phyloP scores from a whole-genome alignment of 2,113 vertebrate genomes.

The Podocnemis expansa region DNA sequence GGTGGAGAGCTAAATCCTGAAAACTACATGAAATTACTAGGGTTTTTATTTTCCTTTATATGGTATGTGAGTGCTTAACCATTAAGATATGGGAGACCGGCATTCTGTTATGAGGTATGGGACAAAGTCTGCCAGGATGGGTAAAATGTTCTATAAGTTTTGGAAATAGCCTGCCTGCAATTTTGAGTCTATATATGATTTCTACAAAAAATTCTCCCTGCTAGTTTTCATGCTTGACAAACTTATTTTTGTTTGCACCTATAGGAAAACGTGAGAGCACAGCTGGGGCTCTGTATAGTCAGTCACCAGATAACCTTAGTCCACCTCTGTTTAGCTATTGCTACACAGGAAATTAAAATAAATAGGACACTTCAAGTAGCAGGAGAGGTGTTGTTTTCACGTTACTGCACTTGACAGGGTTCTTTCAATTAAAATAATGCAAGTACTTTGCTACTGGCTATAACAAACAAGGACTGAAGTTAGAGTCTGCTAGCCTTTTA shows the following conservation, averaged over 20 bases:
- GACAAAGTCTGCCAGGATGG: neutral
- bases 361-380: neutral
- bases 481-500: neutral
- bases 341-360: neutral
- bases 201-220: neutral
- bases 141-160: neutral
- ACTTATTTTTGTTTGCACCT: neutral
- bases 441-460: neutral
- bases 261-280: neutral
- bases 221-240: no score
- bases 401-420: neutral
- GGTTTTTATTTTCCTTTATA: neutral
- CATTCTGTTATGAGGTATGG: rapidly evolving
- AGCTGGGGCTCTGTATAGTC: neutral
- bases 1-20: no score
- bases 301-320: neutral
- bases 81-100: neutral
- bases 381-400: constrained; percentile 35
- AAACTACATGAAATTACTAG: neutral
- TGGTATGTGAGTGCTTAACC: neutral
- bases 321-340: neutral
- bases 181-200: neutral
- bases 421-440: constrained; percentile 10
- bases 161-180: neutral
- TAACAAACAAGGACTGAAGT: neutral